These are phyloP conservation scores for Macaca mulatta DNA, from an alignment of 2,113 vertebrate species.

Conservation along the genomic window DNA sequence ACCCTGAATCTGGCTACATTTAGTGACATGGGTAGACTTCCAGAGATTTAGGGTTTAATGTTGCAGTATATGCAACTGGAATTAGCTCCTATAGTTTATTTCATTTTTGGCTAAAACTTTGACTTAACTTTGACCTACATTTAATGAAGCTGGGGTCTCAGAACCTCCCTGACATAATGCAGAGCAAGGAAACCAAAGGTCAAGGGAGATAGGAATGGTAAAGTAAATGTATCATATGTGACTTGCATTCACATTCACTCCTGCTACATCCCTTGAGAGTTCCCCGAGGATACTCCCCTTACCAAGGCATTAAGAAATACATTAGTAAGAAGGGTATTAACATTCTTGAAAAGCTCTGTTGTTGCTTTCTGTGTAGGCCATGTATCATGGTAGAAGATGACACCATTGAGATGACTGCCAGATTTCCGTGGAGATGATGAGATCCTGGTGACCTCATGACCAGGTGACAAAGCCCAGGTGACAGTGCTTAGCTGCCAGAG, in stretches of 20 bases:
- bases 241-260: not conserved
- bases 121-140: not conserved
- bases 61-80: not conserved
- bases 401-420: not conserved
- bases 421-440: not conserved
- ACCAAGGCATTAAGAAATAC: not conserved
- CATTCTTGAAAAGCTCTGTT: not conserved
- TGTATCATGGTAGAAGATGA: not conserved
- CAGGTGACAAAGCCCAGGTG: not conserved
- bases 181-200: not conserved
- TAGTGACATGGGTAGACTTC: not conserved
- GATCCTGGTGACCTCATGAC: not conserved
- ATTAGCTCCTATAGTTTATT: not conserved
- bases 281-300: not conserved
- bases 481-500: not conserved
- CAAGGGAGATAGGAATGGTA: not conserved
- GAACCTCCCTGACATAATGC: not conserved
- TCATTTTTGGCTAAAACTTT: not conserved
- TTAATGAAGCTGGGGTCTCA: not conserved
- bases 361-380: not conserved
- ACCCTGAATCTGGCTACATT: not conserved
- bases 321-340: not conserved
- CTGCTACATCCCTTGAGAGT: not conserved
- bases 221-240: not conserved
- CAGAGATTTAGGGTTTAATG: not conserved